Evolutionary conservation across 2,113 vertebrate species (phyloP).

Genomic region (Takifugu bimaculatus): DNA sequence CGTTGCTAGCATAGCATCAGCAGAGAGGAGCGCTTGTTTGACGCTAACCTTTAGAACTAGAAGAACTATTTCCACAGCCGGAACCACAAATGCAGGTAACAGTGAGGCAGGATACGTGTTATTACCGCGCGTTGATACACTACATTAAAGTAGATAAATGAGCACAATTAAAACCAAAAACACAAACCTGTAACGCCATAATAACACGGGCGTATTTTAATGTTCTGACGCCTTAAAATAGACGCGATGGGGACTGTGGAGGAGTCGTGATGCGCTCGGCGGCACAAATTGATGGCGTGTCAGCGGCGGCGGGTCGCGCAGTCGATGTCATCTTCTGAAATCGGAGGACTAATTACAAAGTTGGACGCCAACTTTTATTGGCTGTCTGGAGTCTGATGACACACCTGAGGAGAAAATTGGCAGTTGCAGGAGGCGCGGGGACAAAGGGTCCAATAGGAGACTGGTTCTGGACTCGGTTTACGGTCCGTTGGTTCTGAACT

Average conservation of each 20-base stretch:
- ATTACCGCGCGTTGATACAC: no score
- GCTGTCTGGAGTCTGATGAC: conserved; percentile 29
- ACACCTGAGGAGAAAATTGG: conserved; percentile 52
- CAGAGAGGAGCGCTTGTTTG: no score
- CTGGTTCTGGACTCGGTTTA: no score
- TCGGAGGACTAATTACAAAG: conserved; percentile 56
- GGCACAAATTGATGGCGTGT: conserved; percentile 46
- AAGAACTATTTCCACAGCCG: no score
- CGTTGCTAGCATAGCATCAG: no score
- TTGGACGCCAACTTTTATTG: conserved; percentile 52
- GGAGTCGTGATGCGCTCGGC: conserved; percentile 38
- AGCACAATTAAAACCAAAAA: no score
- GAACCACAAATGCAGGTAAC: no score
- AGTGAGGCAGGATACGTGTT: no score
- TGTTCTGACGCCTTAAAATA: conserved; percentile 15
- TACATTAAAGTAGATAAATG: no score
- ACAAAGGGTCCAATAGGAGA: conserved; percentile 4
- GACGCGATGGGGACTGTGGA: conserved; percentile 10
- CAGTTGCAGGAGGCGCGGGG: conserved; percentile 19
- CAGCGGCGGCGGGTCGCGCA: conserved; percentile 35
- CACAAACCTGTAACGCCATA: no score
- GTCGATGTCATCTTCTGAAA: conserved; percentile 33
- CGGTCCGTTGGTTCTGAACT: no score
- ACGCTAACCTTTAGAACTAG: no score
- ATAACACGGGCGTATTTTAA: background rate